phyloP scores from a whole-genome alignment of 2,888 invertebrate species.

The Balanococcus diminutus region DNA sequence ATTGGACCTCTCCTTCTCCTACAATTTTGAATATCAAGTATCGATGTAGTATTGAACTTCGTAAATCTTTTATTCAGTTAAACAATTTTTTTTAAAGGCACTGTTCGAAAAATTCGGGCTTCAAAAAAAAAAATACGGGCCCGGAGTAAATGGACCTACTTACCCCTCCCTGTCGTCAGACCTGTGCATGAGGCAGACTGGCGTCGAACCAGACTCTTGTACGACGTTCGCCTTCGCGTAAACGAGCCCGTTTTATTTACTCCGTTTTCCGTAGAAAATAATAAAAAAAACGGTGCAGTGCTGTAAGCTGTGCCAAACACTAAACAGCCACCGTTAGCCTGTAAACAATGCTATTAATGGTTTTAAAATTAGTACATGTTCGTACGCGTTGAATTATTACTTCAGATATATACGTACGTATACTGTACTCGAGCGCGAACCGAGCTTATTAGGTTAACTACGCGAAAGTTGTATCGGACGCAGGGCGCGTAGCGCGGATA shows the following conservation, averaged over 20 bases:
- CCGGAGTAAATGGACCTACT: too few species aligned
- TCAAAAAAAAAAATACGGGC: too few species aligned
- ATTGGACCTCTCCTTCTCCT: too few species aligned
- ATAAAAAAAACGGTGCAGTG: neutral
- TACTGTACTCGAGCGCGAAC: neutral
- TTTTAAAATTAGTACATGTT: constrained; percentile 37
- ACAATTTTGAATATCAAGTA: too few species aligned
- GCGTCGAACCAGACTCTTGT: neutral
- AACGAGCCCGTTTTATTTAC: constrained; percentile 37
- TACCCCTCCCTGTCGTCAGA: too few species aligned
- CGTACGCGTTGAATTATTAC: constrained; percentile 37
- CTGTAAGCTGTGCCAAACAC: constrained; percentile 51
- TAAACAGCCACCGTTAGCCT: constrained; percentile 31
- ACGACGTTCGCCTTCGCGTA: neutral
- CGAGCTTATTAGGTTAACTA: constrained; percentile 1
- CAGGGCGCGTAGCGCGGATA: neutral
- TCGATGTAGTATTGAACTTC: too few species aligned
- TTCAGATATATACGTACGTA: neutral
- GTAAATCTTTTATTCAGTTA: too few species aligned
- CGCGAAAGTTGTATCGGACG: constrained; percentile 17
- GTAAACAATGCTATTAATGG: constrained; percentile 47
- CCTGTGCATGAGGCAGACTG: neutral
- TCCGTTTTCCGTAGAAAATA: constrained; percentile 4
- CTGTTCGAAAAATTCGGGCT: too few species aligned
- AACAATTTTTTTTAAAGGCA: too few species aligned